phyloP scores from a whole-genome alignment of 2,797 vertebrate species.

The Rhinichthys osculus region DNA sequence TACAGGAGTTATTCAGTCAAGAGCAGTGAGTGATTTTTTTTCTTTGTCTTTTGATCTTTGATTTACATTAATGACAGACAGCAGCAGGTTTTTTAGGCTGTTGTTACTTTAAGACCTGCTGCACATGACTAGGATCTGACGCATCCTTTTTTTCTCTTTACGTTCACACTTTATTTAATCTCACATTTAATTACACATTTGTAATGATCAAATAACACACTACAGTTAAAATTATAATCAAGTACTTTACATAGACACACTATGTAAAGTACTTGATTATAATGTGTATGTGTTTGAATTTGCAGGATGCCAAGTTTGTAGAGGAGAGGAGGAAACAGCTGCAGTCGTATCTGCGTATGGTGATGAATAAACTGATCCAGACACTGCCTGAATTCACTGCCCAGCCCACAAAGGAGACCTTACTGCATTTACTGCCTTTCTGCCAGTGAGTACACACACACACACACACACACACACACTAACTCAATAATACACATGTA shows the following conservation, averaged over 20 bases:
- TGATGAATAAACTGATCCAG: constrained; percentile 99
- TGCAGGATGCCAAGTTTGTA: constrained; percentile 96
- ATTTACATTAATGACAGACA: background rate
- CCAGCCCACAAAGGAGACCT: constrained; percentile 90
- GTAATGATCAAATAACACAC: background rate
- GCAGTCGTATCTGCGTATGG: constrained; percentile 91
- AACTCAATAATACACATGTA: constrained; percentile 4
- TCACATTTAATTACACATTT: background rate
- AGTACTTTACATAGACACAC: background rate
- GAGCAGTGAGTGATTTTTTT: no score
- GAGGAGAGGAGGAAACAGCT: constrained; percentile 95
- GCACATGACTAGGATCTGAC: no score
- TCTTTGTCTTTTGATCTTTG: background rate
- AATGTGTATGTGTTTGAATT: constrained; percentile 32
- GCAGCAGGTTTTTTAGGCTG: background rate
- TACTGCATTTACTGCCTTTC: constrained; percentile 93
- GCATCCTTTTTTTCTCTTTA: background rate
- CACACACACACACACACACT: constrained; percentile 52
- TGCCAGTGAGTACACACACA: constrained; percentile 86
- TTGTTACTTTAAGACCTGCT: no score
- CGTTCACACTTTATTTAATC: background rate
- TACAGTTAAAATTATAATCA: background rate
- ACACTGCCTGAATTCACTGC: constrained; percentile 89
- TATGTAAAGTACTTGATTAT: no score
- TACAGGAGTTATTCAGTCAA: background rate